Evolutionary conservation across 2,113 vertebrate species (phyloP).

Genomic region (Fregetta grallaria): DNA sequence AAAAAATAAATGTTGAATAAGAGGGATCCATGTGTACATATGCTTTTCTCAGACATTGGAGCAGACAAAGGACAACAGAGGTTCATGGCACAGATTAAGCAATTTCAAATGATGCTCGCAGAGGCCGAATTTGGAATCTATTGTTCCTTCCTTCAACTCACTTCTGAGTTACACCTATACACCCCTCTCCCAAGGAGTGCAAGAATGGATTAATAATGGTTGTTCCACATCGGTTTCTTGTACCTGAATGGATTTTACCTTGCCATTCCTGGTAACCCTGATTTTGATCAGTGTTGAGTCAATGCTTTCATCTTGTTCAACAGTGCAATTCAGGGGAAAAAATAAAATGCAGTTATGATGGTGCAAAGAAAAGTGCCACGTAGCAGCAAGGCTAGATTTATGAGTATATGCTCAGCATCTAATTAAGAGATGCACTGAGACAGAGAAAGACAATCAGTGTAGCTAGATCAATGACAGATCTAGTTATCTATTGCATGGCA

Average conservation of each 20-base stretch:
- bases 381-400: background rate
- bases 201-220: background rate
- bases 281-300: background rate
- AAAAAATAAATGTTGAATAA: background rate
- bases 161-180: background rate
- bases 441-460: background rate
- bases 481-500: background rate
- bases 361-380: background rate
- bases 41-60: background rate
- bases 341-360: background rate
- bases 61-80: background rate
- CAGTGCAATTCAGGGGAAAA: background rate
- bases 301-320: background rate
- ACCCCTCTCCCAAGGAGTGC: background rate
- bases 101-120: background rate
- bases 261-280: background rate
- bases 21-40: background rate
- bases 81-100: background rate
- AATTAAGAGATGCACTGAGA: background rate
- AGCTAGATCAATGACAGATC: background rate
- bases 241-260: background rate
- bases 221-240: background rate
- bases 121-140: background rate
- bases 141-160: background rate
- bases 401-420: background rate